Percentiles rank a stretch among this genome's conserved stretches.
These are phyloP conservation scores for Parapsyche elsis DNA, from an alignment of 1,140 invertebrate species.

Conservation along the genomic window DNA sequence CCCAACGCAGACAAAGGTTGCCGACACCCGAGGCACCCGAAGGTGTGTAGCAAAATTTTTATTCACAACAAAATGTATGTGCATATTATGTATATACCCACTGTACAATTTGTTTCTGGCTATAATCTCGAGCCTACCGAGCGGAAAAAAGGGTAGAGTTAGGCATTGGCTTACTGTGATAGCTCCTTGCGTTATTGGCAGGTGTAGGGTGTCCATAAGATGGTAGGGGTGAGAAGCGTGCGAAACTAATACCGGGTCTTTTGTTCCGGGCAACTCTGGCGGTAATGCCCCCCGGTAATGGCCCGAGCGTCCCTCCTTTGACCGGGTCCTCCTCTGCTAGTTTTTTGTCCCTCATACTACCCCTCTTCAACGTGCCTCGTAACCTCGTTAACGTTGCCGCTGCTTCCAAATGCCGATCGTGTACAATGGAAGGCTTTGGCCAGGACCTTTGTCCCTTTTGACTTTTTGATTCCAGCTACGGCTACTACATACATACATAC, in stretches of 20 bases:
- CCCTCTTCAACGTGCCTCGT: not conserved
- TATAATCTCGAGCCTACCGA: not conserved
- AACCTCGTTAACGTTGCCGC: slow-evolving; percentile 38
- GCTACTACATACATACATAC: too few relatives aligned
- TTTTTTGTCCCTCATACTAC: not conserved
- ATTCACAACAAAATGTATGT: too few relatives aligned
- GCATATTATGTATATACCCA: not conserved
- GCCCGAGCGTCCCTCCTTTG: slow-evolving; percentile 8
- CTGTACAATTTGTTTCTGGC: not conserved
- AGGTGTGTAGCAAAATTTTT: too few relatives aligned
- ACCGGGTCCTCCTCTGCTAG: not conserved
- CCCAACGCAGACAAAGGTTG: too few relatives aligned
- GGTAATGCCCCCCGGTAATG: slow-evolving; percentile 36
- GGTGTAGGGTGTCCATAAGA: not conserved
- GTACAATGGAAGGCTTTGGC: slow-evolving; percentile 17
- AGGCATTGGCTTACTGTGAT: not conserved
- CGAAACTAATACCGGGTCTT: slow-evolving; percentile 15
- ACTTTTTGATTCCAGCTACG: not conserved
- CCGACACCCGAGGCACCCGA: too few relatives aligned
- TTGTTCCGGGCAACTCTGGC: not conserved
- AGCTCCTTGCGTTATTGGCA: slow-evolving; percentile 29
- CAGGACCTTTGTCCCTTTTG: slow-evolving; percentile 26
- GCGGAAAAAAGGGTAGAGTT: not conserved
- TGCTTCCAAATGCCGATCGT: slow-evolving; percentile 33
- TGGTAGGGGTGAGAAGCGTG: not conserved